Percentiles rank a stretch among this genome's conserved stretches.
Conservation (phyloP, 2,888 invertebrate species). For the Drosophila algonquin region DNA sequence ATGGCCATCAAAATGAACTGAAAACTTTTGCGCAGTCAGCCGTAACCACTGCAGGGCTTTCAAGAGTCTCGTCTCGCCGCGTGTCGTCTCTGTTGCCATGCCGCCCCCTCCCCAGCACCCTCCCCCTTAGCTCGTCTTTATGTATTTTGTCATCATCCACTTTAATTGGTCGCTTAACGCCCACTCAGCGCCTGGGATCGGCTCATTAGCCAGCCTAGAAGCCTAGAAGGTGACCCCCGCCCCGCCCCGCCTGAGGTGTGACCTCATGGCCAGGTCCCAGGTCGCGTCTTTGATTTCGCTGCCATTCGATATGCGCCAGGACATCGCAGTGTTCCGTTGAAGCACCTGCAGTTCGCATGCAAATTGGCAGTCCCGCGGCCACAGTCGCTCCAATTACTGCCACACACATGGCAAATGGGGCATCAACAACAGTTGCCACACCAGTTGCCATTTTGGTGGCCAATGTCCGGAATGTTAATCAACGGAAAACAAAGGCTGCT, state of each 20-base stretch:
- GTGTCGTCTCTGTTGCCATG: conserved; percentile 24
- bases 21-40: conserved; percentile 69
- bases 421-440: background rate
- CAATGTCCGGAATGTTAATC: conserved; percentile 21
- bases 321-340: background rate
- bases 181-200: conserved; percentile 32
- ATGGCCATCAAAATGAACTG: conserved; percentile 49
- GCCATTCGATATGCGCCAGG: too few species aligned
- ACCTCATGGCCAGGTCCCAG: background rate
- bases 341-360: conserved; percentile 29
- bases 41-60: conserved; percentile 47
- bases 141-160: conserved; percentile 52
- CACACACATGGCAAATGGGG: conserved; percentile 19
- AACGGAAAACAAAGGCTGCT: conserved; percentile 28
- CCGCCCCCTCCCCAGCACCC: background rate
- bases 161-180: conserved; percentile 69
- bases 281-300: conserved; percentile 36
- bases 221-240: conserved; percentile 5
- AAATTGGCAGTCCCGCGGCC: conserved; percentile 24
- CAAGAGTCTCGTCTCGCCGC: conserved; percentile 13
- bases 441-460: conserved; percentile 8
- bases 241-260: background rate
- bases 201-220: conserved; percentile 35
- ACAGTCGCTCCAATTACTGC: conserved; percentile 28
- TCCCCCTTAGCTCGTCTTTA: conserved; percentile 23